Conservation (phyloP, 1,140 invertebrate genomes). For the Euura lappo region DNA sequence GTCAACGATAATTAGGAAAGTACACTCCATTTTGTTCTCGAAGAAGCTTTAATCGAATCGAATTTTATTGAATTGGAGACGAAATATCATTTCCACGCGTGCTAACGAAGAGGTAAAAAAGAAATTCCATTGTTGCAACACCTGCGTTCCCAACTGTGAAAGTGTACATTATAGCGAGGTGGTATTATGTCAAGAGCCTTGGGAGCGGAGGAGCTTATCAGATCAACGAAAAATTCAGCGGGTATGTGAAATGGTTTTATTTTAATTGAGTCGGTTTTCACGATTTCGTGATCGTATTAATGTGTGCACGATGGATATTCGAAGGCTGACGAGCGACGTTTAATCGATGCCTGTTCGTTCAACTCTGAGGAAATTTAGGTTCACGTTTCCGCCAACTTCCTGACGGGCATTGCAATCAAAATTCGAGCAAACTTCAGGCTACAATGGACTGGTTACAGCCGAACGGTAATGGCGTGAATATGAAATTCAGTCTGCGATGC, state of each 20-base stretch:
- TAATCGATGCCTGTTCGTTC: neutral
- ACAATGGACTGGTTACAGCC: neutral
- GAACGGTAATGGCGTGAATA: too few species aligned
- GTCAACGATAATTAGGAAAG: too few species aligned
- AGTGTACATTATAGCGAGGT: neutral
- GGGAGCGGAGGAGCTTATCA: neutral
- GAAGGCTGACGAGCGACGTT: neutral
- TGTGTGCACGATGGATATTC: too few species aligned
- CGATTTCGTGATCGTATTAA: too few species aligned
- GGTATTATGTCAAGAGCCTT: slow-evolving; percentile 1
- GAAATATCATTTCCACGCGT: too few species aligned
- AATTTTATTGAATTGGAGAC: too few species aligned
- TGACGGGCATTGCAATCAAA: neutral
- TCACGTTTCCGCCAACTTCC: neutral
- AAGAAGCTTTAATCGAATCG: too few species aligned
- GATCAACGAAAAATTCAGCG: neutral
- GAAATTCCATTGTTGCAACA: neutral
- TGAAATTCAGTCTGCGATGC: too few species aligned
- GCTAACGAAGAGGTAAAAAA: too few species aligned
- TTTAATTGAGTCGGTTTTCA: too few species aligned
- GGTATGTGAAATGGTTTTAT: neutral
- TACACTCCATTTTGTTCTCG: too few species aligned
- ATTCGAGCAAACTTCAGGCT: neutral
- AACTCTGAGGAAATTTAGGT: neutral
- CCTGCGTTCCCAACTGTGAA: neutral